A percentile compares a stretch with the other conserved stretches of the same genome.
Conservation (phyloP, 2,113 vertebrate species). For the Cyanoderma ruficeps region DNA sequence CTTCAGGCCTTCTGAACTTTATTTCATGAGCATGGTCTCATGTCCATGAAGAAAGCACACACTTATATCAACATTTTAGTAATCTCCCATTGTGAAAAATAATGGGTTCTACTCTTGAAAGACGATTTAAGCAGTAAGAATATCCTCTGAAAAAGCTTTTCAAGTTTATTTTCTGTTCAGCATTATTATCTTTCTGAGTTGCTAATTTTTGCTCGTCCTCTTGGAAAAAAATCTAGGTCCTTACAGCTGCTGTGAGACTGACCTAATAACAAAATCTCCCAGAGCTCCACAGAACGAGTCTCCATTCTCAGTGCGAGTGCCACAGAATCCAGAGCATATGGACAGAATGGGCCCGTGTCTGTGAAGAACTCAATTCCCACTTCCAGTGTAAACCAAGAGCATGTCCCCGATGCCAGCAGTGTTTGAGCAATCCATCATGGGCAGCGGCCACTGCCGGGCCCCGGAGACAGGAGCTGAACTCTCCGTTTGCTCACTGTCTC, state of each 20-base stretch:
- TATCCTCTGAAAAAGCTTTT: not conserved
- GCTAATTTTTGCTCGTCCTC: not conserved
- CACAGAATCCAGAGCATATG: not conserved
- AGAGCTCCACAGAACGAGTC: not conserved
- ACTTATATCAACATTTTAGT: fast-evolving
- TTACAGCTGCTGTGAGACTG: not conserved
- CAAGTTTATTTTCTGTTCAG: not conserved
- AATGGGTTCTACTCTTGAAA: not conserved
- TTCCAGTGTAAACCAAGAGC: not conserved
- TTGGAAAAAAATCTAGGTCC: not conserved
- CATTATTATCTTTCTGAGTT: not conserved
- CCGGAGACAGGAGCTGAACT: not conserved
- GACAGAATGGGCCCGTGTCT: fast-evolving
- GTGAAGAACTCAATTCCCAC: not conserved
- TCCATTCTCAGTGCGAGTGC: not conserved
- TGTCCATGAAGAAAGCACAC: fast-evolving
- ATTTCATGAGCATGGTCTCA: not conserved
- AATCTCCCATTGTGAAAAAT: not conserved
- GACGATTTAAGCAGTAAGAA: not conserved
- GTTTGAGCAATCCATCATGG: not conserved
- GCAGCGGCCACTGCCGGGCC: not conserved
- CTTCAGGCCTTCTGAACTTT: not conserved
- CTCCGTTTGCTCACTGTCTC: not conserved
- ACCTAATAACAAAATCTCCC: not conserved
- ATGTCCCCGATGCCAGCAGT: not conserved